A percentile compares a stretch with the other conserved stretches of the same genome.
These are phyloP conservation scores for Drosophila kanekoi DNA, from an alignment of 2,888 invertebrate genomes.

Conservation along the genomic window DNA sequence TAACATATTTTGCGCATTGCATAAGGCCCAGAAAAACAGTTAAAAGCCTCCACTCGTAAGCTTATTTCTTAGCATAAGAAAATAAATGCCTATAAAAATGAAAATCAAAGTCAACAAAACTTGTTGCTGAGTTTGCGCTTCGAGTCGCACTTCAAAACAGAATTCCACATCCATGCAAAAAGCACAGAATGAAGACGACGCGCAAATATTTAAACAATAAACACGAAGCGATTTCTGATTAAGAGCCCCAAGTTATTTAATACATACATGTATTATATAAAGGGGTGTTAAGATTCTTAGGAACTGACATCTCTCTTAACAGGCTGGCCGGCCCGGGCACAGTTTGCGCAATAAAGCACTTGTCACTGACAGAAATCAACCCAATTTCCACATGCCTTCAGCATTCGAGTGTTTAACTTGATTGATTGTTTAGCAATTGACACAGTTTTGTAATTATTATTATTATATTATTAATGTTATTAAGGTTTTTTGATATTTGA, in stretches of 20 bases:
- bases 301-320: constrained; percentile 43
- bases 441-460: constrained; percentile 51
- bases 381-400: constrained; percentile 50
- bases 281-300: constrained; percentile 44
- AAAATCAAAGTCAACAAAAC: constrained; percentile 65
- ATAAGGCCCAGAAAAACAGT: constrained; percentile 18
- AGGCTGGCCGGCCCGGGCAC: not conserved
- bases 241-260: constrained; percentile 32
- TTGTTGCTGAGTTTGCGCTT: constrained; percentile 60
- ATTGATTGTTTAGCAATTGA: constrained; percentile 73
- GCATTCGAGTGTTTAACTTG: constrained; percentile 41
- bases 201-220: constrained; percentile 70
- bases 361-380: constrained; percentile 57
- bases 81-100: constrained; percentile 39
- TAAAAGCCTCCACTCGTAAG: constrained; percentile 14
- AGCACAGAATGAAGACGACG: constrained; percentile 20
- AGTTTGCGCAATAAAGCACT: constrained; percentile 46
- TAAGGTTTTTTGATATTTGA: constrained; percentile 63
- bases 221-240: constrained; percentile 59
- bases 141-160: constrained; percentile 50
- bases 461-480: not conserved
- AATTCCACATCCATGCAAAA: constrained; percentile 67
- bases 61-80: constrained; percentile 30
- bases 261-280: constrained; percentile 19
- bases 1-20: not conserved